Percentiles rank a stretch among this genome's conserved stretches.
Evolutionary conservation across 1,140 invertebrate genomes (phyloP).

Genomic region (Berghia stephanieae): DNA sequence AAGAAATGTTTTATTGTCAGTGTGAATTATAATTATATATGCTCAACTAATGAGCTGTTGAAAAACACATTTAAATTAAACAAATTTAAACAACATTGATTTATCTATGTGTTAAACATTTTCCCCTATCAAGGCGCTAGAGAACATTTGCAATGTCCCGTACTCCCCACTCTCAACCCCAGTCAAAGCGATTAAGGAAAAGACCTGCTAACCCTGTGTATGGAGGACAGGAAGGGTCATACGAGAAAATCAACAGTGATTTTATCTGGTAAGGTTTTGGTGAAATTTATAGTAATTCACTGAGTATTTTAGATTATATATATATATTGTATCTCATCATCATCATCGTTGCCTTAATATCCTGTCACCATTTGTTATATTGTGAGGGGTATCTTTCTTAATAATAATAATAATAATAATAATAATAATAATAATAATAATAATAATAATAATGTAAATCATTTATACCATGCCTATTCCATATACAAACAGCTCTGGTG

Average conservation of each 20-base stretch:
- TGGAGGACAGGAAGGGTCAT: conserved; percentile 23
- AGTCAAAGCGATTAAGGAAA: background rate
- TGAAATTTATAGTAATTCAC: background rate
- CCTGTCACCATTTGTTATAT: background rate
- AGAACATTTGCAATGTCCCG: too few relatives aligned
- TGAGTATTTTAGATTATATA: background rate
- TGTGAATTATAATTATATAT: too few relatives aligned
- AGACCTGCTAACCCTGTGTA: conserved; percentile 17
- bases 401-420: background rate
- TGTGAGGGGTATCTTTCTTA: background rate
- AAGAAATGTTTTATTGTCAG: too few relatives aligned
- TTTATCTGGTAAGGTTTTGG: conserved; percentile 28
- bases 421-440: background rate
- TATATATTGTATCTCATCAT: background rate
- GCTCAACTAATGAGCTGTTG: too few relatives aligned
- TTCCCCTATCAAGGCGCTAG: too few relatives aligned
- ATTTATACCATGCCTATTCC: too few relatives aligned
- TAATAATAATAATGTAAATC: background rate
- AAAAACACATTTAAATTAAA: too few relatives aligned
- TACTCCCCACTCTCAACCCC: conserved; percentile 1
- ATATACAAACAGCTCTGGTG: too few relatives aligned
- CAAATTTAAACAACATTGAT: too few relatives aligned
- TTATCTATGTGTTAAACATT: too few relatives aligned
- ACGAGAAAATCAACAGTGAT: conserved; percentile 31
- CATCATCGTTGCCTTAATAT: background rate